Evolutionary conservation across 2,888 invertebrate genomes (phyloP).

Genomic region (Halocaridina rubra): DNA sequence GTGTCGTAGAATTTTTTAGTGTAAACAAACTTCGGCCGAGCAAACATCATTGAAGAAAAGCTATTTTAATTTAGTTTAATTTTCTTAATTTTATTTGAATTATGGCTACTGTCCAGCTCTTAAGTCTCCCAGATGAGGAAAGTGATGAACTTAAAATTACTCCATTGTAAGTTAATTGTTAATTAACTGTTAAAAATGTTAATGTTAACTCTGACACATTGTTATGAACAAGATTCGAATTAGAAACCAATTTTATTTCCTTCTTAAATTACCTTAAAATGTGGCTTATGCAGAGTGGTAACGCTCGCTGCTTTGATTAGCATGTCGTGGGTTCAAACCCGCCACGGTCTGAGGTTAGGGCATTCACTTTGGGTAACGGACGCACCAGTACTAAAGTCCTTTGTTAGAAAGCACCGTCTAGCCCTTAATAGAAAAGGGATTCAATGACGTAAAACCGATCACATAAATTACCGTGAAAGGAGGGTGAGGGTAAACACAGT

Average conservation of each 20-base stretch:
- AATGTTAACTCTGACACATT: no score
- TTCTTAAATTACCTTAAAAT: not conserved
- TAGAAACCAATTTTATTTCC: no score
- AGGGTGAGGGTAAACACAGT: no score
- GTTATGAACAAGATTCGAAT: not conserved
- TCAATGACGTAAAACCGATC: no score
- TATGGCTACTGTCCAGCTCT: constrained; percentile 18
- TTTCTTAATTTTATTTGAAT: not conserved
- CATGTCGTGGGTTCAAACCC: not conserved
- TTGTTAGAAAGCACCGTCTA: no score
- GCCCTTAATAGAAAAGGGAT: no score
- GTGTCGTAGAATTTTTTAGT: not conserved
- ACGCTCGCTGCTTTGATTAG: not conserved
- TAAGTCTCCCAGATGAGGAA: constrained; percentile 52
- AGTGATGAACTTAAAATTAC: constrained; percentile 63
- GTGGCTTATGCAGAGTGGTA: not conserved
- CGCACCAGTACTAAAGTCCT: no score
- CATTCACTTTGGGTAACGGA: not conserved
- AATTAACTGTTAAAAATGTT: not conserved
- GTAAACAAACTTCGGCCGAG: not conserved
- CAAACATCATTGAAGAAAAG: not conserved
- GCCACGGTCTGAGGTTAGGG: no score
- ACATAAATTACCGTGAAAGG: no score
- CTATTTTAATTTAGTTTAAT: not conserved
- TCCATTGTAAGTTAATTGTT: constrained; percentile 46